Evolutionary conservation across 2,888 invertebrate genomes (phyloP), one percentile per base, ranked within the genome.

Genomic region (Aproaerema taeniolella): DNA sequence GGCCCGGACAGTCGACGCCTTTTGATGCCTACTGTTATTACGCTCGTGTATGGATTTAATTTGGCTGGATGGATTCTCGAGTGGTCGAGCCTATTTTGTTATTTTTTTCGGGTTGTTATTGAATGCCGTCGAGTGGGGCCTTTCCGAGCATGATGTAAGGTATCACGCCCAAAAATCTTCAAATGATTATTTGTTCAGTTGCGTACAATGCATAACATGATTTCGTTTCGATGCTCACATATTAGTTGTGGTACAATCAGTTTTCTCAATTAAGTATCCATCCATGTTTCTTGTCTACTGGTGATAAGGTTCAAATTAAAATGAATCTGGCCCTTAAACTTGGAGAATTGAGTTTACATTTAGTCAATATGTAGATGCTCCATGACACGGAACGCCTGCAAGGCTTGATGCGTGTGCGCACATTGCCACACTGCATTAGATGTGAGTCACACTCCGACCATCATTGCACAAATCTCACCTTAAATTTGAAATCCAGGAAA

Each of bases 21-120:
- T 85, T 86, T 85, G 83, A 85, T 76, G 82, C 81, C 68, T 67
- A 63, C 75, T 74, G 81, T 80, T 83, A 83, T 81, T 75, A 82
- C 80, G 70, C 79, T 66, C 73, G 73, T 81, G 75, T 83, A 81
- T 80, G 76, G 80, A 81, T 85, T 82, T 78, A 80, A 83, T 85
- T 83, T 73, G 75, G 55, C 59, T 69, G 78, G 75, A 77, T 81
- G 81, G 74, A 73, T 64, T 67, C 77, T 79, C 52, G 69, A 83
- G 80, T 78, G 80, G 70, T 52, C 59, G 55, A 59, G 53, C 61
- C 64, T 58, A 64, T 68, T 70, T 70, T 59, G 67, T 61, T 65
- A 61, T 61, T 68, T 67, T 73, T 53, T 37, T 30, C 58, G 60
- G 62, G 58, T 28, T 47, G 53, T 55, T 56, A 52, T 68, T 53